A percentile compares a stretch with the other conserved stretches of the same genome.
phyloP scores from a whole-genome alignment of 2,113 vertebrate genomes.

The Cariama cristata region DNA sequence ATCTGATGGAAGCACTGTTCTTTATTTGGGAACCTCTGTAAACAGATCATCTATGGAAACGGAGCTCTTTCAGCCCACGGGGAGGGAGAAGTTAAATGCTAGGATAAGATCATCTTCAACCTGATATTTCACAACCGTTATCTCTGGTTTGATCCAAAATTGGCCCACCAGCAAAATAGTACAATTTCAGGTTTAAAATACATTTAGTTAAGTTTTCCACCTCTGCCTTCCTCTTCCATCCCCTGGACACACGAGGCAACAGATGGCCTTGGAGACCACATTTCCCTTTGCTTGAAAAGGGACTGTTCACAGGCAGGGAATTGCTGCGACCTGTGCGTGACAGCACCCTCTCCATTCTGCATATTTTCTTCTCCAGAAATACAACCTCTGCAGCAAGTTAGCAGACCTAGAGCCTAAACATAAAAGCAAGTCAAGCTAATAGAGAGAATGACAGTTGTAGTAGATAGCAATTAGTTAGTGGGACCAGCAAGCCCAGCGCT shows the following conservation, averaged over 20 bases:
- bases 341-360: neutral
- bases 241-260: neutral
- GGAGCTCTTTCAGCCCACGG: neutral
- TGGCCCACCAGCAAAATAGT: neutral
- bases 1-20: neutral
- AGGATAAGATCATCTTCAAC: neutral
- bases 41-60: neutral
- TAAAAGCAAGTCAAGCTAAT: neutral
- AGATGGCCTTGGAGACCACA: neutral
- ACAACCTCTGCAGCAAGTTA: neutral
- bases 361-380: neutral
- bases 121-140: neutral
- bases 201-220: neutral
- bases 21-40: neutral
- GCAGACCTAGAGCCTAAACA: neutral
- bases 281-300: neutral
- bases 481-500: neutral
- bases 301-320: fast-evolving
- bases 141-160: neutral
- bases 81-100: neutral
- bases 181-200: neutral
- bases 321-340: fast-evolving
- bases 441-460: neutral
- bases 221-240: neutral
- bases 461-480: neutral